Base-by-base conservation (phyloP, 2,113 vertebrate genomes). In the Passer domesticus region DNA sequence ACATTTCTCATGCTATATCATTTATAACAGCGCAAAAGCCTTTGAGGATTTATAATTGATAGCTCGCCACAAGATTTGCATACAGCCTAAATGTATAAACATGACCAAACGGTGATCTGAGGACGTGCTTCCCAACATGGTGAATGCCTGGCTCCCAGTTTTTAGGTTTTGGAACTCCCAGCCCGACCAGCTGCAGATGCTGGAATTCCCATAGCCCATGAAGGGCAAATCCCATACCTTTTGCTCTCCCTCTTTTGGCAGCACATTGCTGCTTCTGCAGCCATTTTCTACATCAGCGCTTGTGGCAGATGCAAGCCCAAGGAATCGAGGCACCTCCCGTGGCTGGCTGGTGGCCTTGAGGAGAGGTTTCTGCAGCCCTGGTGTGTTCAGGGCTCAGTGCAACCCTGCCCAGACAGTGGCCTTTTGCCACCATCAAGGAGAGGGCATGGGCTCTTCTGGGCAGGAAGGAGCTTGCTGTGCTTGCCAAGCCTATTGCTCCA, bases 41-140 rank as follows among this genome's bases (percentile, higher is more conserved):
- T 76, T 66, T 83, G 62, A 53, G 77, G 88, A 83, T 59, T 90
- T 80, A 68, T 64, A 76, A 82, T 53, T 93, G 84, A 79, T 69
- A 80, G 25, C 55, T 90, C 0, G 0, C 85, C 82, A 30, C 82
- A 39, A 83, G 46, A 10, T 83, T 80, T 88, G 37, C 67, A 47
- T 73, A 19, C 23, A 79, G 63, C 67, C 66, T 66, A 50, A 91
- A 64, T n/a, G 43, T 15, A 53, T 60, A 52, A 83, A 77, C 15
- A 19, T 1, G 14, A 56, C 63, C 53, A 35, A 76, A 58, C 41
- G 23, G 63, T 76, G 67, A 88, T 35, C 58, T 30, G 53, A 85
- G 58, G 58, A 80, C 2, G 0, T 13, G 28, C 15, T 19, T 95
- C 53, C 59, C 41, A 46, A 17, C 43, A 3, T 1, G 3, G 28